Evolutionary conservation across 2,113 vertebrate genomes (phyloP), one percentile per base, ranked within the genome.

Genomic region (Lethenteron reissneri): DNA sequence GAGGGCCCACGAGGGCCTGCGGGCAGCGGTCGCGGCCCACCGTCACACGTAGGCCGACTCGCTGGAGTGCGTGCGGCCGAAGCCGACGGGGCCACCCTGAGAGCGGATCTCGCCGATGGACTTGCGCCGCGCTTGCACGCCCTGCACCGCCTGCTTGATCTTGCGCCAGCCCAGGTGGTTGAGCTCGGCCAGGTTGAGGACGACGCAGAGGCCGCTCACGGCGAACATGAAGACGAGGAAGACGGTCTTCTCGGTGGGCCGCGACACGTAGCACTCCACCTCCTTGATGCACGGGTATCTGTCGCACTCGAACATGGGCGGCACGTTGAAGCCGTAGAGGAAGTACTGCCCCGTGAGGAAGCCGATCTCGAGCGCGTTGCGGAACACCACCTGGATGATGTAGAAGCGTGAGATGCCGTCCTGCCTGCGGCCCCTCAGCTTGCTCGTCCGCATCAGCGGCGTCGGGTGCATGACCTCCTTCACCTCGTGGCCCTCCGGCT

Each of bases 151-250:
- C 0, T 84, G 82, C 64, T 83, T 83, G 70, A 89, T 86, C 79
- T 90, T 88, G 70, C 84, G 80, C 88, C 88, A 91, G 15, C 88
- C 88, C 71, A 91, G 75, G 62, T 91, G 88, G 83, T 91, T 88
- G 73, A 91, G 87, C 79, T 91, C 88, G 0, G 88, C 88, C 76
- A 91, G 75, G 81, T 91, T 91, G 77, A 91, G 86, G 58, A 88
- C 79, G 17, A 91, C 88, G 14, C 87, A 91, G 70, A 91, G 82
- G 1, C 87, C 87, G 4, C 87, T 90, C n/a, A 91, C 88, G 0
- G 88, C 88, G 2, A 91, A 91, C 88, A 91, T 91, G 79, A 91
- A 91, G 0, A 85, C 86, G 70, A 91, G 75, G 78, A 91, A 91
- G 1, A 91, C 84, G 0, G 82, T 91, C 70, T 91, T 91, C 73